Conservation (phyloP, 2,113 vertebrate species). For the Actinemys pallida region DNA sequence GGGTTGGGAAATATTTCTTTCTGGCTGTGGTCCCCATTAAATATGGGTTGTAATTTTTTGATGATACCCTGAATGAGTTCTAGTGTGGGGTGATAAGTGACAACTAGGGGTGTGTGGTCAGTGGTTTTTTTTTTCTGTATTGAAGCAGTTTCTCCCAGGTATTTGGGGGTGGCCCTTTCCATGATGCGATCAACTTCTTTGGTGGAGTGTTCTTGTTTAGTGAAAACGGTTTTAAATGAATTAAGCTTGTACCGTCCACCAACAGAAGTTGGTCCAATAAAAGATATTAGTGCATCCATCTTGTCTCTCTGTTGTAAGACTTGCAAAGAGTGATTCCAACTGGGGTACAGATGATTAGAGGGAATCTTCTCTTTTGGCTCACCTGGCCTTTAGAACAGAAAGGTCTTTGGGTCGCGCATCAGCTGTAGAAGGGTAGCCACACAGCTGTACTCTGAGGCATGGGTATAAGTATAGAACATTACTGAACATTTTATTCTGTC, state of each 20-base stretch:
- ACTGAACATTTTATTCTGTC: slow-evolving; percentile 34
- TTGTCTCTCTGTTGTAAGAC: neutral
- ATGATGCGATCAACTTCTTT: neutral
- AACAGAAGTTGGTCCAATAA: neutral
- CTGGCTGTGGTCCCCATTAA: neutral
- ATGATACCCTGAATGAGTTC: neutral
- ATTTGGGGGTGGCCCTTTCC: neutral
- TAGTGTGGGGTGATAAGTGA: neutral
- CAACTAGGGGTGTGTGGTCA: neutral
- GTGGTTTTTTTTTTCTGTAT: neutral
- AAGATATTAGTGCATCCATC: neutral
- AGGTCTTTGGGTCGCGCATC: neutral
- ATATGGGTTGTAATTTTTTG: neutral
- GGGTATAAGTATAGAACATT: neutral
- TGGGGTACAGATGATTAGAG: neutral
- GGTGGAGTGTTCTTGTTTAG: neutral
- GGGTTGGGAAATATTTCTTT: neutral
- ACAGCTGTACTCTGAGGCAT: neutral
- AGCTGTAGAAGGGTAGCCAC: neutral
- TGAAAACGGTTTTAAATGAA: neutral
- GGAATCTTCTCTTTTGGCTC: neutral
- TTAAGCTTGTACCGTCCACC: neutral
- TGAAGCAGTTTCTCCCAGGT: neutral
- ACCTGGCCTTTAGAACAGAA: neutral
- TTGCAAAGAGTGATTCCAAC: neutral